Base-by-base conservation (phyloP, 92 coral and sea anemone genomes). In the Pocillopora meandrina region DNA sequence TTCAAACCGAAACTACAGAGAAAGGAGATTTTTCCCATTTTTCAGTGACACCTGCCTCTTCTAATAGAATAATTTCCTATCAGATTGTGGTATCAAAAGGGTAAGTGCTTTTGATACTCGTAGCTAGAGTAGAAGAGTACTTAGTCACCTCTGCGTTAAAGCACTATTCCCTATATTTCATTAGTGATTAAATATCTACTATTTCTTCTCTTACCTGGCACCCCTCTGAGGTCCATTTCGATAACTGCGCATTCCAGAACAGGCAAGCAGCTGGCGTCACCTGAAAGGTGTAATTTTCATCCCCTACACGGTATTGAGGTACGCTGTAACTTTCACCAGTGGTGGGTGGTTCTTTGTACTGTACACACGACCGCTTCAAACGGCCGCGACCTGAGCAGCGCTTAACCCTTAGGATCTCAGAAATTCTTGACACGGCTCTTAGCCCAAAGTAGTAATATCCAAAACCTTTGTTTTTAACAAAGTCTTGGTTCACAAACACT, bases 271-370 rank as follows among this genome's bases (percentile, higher is more conserved):
- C 88, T 61, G 71, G 73, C 34, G 57, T 74, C 14, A 84, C 67
- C 35, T 76, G 80, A 61, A 93, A n/a, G 19, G 97, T 74, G 84
- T 93, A 93, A 85, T 93, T 93, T 21, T 84, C 82, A 59, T 93
- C 97, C 12, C 91, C 89, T 10, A 49, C 52, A 13, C 89, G 88
- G 72, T 93, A 78, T 52, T 91, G 91, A 34, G 69, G 81, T 12
- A 91, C 71, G 87, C 84, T 64, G 80, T 85, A 18, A 87, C 94
- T 74, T 63, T 61, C 0, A 67, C 72, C 33, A 14, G 16, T 15
- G 49, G 72, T 67, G 17, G 97, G 97, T 4, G 94, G 89, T n/a
- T 91, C 91, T 82, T 93, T 93, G 55, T 90, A 90, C 69, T 91
- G 93, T 18, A 89, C 91, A 55, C 97, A 93, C 0, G 97, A 93